Base-by-base conservation (phyloP, 2,113 vertebrate species). In the Procapra przewalskii region DNA sequence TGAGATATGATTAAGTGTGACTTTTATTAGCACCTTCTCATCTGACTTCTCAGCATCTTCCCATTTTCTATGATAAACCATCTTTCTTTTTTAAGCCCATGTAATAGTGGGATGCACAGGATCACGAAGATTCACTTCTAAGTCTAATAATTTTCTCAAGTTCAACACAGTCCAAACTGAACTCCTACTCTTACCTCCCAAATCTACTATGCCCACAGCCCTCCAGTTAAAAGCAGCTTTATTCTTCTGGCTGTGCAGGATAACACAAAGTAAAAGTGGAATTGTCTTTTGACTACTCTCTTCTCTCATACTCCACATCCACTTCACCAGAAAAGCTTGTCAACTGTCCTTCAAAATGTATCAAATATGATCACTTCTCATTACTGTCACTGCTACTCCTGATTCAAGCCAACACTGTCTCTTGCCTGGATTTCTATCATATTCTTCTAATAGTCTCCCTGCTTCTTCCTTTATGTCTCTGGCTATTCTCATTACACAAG, bases 11-110 rank as follows among this genome's bases (percentile, higher is more conserved):
- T 40, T 55, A 93, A 92, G 48, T 40, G 25, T 77, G 86, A 48
- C 40, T 96, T 96, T 83, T 71, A 71, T 71, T 36, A 71, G 21
- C 91, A 40, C 67, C 93, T 93, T 91, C 82, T 93, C 77, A 90
- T 19, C 43, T 62, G 36, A 50, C 29, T 71, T 36, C n/a, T 71
- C 67, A 23, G 67, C n/a, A 71, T 71, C 67, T 40, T 40, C 67
- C 67, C 19, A 40, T 48, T 94, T 52, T 90, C 45, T 50, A 17
- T 95, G 50, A 57, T 88, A 89, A 95, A 16, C n/a, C 36, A 43
- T 54, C 54, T 92, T 50, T 85, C n/a, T 79, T 77, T 92, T 64
- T 92, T 21, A 71, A 67, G 40, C 29, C 40, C 67, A 81, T 25
- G 21, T 4, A 86, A 59, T 6, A 55, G 86, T 52, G 43, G 31